Evolutionary conservation across 2,888 invertebrate species (phyloP).

Genomic region (Lepetodrilus schrolli): DNA sequence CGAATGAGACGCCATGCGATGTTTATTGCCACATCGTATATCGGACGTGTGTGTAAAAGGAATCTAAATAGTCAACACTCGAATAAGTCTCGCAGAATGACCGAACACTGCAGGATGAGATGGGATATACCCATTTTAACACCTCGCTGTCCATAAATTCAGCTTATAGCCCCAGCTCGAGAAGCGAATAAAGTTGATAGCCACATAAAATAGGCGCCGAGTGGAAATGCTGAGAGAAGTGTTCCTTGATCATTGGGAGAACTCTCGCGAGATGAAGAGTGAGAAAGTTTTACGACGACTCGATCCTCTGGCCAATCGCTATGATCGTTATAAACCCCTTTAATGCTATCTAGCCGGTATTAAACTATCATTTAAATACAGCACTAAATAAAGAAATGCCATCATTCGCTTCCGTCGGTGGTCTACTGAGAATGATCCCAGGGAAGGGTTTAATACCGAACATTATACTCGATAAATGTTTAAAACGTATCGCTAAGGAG

Average conservation of each 20-base stretch:
- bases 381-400: not conserved
- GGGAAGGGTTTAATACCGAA: no score
- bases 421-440: no score
- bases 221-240: not conserved
- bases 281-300: not conserved
- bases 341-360: not conserved
- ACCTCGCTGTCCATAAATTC: conserved; percentile 20
- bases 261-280: not conserved
- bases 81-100: conserved; percentile 8
- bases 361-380: not conserved
- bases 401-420: no score
- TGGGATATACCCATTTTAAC: conserved; percentile 26
- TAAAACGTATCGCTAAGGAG: not conserved
- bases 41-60: conserved; percentile 23
- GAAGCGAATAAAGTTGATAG: conserved; percentile 22
- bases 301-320: not conserved
- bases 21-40: not conserved
- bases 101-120: conserved; percentile 1
- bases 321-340: not conserved
- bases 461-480: not conserved
- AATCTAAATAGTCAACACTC: conserved; percentile 25
- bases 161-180: conserved; percentile 12
- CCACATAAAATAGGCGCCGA: conserved; percentile 8
- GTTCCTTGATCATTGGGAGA: not conserved
- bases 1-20: not conserved